phyloP scores from a whole-genome alignment of 2,797 vertebrate species.

The Girardinus metallicus region DNA sequence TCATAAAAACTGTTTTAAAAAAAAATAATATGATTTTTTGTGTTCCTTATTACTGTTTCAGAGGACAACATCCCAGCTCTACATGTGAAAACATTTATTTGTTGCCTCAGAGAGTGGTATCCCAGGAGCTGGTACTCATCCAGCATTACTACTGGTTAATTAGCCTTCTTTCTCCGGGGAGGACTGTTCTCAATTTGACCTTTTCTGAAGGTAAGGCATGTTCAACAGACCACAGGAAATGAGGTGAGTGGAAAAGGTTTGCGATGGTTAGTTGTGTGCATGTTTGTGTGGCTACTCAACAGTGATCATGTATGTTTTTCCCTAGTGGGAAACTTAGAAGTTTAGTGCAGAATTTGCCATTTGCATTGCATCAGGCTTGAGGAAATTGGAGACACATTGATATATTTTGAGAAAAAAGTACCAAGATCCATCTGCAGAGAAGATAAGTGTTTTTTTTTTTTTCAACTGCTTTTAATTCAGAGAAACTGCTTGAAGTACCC shows the following conservation, averaged over 20 bases:
- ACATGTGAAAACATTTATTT: conserved; percentile 35
- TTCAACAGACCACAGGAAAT: conserved; percentile 73
- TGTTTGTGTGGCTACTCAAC: conserved; percentile 18
- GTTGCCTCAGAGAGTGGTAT: conserved; percentile 57
- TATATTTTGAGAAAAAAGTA: conserved; percentile 30
- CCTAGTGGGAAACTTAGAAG: conserved; percentile 63
- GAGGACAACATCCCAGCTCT: conserved; percentile 53
- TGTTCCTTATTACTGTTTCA: conserved; percentile 27
- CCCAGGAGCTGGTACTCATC: conserved; percentile 63
- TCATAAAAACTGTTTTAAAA: not conserved
- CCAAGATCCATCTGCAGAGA: conserved; percentile 22
- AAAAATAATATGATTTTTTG: not conserved
- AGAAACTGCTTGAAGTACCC: conserved; percentile 47
- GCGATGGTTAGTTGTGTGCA: conserved; percentile 18
- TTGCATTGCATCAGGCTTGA: conserved; percentile 51
- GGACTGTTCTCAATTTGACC: conserved; percentile 78
- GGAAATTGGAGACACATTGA: conserved; percentile 21
- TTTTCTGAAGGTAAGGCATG: conserved; percentile 79
- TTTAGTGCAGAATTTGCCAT: conserved; percentile 40
- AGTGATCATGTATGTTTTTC: conserved; percentile 23
- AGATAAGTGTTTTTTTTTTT: conserved; percentile 39
- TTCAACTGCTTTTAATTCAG: conserved; percentile 50
- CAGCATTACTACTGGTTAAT: conserved; percentile 73
- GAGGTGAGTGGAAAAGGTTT: conserved; percentile 60
- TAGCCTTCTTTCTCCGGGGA: conserved; percentile 71